A percentile compares a stretch with the other conserved stretches of the same genome.
phyloP scores from a whole-genome alignment of 2,797 vertebrate species.

The Lacerta agilis region DNA sequence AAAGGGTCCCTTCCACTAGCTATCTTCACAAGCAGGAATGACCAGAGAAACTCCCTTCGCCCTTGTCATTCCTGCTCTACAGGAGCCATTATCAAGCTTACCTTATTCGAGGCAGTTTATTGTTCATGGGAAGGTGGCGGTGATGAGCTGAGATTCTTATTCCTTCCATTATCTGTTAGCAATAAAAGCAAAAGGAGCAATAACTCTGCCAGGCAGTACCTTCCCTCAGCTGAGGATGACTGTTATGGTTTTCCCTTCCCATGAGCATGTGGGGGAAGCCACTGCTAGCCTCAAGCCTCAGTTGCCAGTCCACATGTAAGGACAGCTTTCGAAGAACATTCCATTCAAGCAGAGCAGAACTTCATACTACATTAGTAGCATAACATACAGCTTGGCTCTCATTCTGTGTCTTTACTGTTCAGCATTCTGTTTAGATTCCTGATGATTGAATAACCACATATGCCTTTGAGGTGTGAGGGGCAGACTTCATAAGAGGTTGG shows the following conservation, averaged over 20 bases:
- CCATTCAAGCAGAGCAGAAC: background rate
- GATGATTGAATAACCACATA: background rate
- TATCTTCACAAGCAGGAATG: background rate
- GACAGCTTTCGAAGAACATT: background rate
- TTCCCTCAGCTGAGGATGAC: background rate
- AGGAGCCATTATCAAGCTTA: no score
- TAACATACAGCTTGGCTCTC: background rate
- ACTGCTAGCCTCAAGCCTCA: background rate
- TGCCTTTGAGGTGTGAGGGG: background rate
- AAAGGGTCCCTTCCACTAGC: background rate
- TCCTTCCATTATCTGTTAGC: background rate
- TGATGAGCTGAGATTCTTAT: background rate
- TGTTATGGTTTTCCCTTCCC: background rate
- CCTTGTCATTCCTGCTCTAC: background rate
- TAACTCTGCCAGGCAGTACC: background rate
- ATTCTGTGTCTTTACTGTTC: background rate
- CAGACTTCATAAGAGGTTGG: background rate
- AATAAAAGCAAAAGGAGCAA: background rate
- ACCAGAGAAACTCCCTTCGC: background rate
- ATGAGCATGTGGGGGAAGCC: background rate
- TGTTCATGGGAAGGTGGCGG: background rate
- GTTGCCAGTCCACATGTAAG: background rate
- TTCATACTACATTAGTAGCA: background rate
- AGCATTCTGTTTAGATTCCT: background rate
- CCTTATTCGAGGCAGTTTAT: background rate